Percentiles rank a stretch among this genome's conserved stretches.
Conservation (phyloP, 1,140 invertebrate genomes). For the Sitophilus oryzae region DNA sequence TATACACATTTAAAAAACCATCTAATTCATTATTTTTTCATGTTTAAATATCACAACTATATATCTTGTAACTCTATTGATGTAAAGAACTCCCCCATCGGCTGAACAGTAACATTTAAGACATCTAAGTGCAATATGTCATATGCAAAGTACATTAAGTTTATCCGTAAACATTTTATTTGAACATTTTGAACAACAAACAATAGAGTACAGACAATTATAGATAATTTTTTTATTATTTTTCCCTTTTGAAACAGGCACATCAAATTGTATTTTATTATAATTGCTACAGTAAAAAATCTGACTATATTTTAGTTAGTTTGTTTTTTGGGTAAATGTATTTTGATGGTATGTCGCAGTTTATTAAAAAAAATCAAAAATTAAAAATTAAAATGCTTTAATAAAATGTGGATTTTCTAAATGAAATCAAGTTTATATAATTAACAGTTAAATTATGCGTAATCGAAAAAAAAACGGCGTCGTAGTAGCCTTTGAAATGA, state of each 20-base stretch:
- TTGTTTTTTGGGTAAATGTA: neutral
- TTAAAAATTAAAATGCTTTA: no score
- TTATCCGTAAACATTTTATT: neutral
- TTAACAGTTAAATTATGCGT: no score
- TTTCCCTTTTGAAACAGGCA: constrained; percentile 18
- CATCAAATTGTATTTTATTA: constrained; percentile 26
- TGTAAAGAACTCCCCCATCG: constrained; percentile 26
- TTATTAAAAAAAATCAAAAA: no score
- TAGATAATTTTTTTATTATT: constrained; percentile 12
- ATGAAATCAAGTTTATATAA: no score
- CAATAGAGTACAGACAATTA: constrained; percentile 27
- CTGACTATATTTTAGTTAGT: constrained; percentile 3
- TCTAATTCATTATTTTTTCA: no score
- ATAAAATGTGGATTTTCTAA: no score
- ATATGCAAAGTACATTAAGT: constrained; percentile 1
- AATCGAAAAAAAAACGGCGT: no score
- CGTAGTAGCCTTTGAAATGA: no score
- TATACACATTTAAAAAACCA: constrained; percentile 35
- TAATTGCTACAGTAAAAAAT: constrained; percentile 19
- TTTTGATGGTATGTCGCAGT: no score
- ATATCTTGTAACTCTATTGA: constrained; percentile 40
- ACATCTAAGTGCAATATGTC: constrained; percentile 26
- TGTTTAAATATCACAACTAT: constrained; percentile 43
- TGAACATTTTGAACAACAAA: constrained; percentile 9
- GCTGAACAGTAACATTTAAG: constrained; percentile 32